A percentile compares a stretch with the other conserved stretches of the same genome.
Conservation (phyloP, 2,797 vertebrate species). For the Zalophus californianus region DNA sequence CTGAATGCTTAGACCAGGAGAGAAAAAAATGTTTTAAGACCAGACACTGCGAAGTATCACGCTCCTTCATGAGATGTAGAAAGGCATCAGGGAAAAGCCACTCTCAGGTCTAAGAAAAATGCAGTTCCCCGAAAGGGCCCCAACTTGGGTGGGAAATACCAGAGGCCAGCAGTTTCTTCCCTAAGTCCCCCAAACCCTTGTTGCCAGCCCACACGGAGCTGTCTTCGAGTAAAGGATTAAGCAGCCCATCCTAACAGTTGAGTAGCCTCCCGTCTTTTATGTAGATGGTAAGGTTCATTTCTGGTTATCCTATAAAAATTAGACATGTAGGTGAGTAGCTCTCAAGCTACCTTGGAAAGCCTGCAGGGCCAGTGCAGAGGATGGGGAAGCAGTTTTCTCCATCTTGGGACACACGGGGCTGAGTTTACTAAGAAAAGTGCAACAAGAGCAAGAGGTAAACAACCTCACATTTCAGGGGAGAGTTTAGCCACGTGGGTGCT, state of each 20-base stretch:
- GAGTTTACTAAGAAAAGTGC: neutral
- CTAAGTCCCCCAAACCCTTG: neutral
- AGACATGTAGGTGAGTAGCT: neutral
- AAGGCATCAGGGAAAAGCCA: neutral
- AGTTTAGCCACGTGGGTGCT: neutral
- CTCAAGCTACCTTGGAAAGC: neutral
- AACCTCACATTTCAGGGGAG: neutral
- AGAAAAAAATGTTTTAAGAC: slow-evolving; percentile 31
- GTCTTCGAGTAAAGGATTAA: neutral
- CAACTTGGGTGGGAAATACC: neutral
- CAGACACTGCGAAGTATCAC: neutral
- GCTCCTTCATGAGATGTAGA: neutral
- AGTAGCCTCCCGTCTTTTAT: neutral
- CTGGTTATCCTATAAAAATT: slow-evolving; percentile 6
- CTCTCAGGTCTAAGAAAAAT: neutral
- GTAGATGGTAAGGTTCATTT: neutral
- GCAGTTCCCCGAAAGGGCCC: neutral
- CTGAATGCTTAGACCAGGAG: neutral
- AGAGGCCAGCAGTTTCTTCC: neutral
- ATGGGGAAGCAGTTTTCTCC: neutral
- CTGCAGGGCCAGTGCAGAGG: neutral
- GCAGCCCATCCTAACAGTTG: rapidly evolving
- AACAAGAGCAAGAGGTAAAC: neutral
- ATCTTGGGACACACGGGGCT: neutral
- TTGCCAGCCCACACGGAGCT: neutral